These are phyloP conservation scores for Drosophila bipectinata DNA, from an alignment of 1,140 invertebrate genomes.

Conservation along the genomic window DNA sequence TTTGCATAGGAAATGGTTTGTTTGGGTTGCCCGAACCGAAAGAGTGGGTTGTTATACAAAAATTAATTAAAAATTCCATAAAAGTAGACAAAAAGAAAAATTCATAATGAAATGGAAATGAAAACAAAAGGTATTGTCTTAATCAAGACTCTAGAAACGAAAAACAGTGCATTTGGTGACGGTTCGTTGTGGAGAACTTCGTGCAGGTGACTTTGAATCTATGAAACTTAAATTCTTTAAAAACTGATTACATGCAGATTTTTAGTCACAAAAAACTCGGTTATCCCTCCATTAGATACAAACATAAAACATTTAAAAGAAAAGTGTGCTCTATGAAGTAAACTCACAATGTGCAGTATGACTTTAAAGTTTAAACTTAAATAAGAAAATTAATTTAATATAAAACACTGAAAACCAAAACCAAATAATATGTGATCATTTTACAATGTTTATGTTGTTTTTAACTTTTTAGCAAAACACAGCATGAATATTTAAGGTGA, in stretches of 20 bases:
- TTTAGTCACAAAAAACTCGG: conserved; percentile 33
- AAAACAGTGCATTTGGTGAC: conserved; percentile 3
- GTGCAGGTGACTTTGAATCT: conserved; percentile 28
- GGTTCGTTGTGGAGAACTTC: conserved; percentile 9
- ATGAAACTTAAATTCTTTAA: conserved; percentile 15
- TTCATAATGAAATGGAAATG: conserved; percentile 47
- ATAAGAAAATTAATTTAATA: conserved; percentile 1
- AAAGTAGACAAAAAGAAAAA: conserved; percentile 72
- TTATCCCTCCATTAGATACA: conserved; percentile 54
- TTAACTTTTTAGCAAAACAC: conserved; percentile 74
- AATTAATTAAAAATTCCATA: conserved; percentile 44
- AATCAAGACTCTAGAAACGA: conserved; percentile 6
- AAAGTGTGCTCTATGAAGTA: conserved; percentile 46
- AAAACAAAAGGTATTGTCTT: conserved; percentile 34
- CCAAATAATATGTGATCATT: conserved; percentile 23
- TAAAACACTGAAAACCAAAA: conserved; percentile 47
- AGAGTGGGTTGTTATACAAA: conserved; percentile 46
- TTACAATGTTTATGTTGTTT: conserved; percentile 25
- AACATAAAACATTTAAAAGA: conserved; percentile 68
- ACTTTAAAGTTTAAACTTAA: conserved; percentile 15
- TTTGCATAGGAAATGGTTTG: conserved; percentile 34
- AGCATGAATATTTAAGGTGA: conserved; percentile 72
- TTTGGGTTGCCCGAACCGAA: conserved; percentile 46
- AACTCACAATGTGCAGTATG: conserved; percentile 35
- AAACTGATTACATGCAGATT: conserved; percentile 41